These are phyloP conservation scores for Parazoanthus swiftii DNA, from an alignment of 92 coral and sea anemone genomes.

Conservation along the genomic window DNA sequence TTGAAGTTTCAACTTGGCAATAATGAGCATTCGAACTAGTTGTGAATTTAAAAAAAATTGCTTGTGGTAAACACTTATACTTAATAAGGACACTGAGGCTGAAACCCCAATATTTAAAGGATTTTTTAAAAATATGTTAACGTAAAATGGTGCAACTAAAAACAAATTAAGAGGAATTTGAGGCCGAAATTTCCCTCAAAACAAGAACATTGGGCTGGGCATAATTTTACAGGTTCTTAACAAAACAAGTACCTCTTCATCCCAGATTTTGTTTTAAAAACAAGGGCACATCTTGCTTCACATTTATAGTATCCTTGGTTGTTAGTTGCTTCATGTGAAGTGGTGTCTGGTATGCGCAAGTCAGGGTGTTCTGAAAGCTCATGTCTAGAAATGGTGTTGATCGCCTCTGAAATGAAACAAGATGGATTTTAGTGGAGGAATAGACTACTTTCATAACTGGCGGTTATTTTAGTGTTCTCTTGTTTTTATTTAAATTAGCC, in stretches of 20 bases:
- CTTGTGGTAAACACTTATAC: neutral
- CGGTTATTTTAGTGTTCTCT: too few relatives aligned
- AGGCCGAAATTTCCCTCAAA: too few relatives aligned
- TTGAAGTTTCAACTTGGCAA: too few relatives aligned
- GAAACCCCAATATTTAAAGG: too few relatives aligned
- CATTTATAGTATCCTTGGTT: conserved; percentile 42
- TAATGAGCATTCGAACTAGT: too few relatives aligned
- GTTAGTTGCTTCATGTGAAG: conserved; percentile 35
- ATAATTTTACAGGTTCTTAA: too few relatives aligned
- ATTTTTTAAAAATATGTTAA: too few relatives aligned
- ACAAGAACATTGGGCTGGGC: too few relatives aligned
- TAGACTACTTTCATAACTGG: neutral
- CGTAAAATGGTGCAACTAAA: too few relatives aligned
- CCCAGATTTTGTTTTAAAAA: conserved; percentile 43
- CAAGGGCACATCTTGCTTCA: conserved; percentile 43
- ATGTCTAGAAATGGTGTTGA: neutral
- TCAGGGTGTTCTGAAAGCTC: conserved; percentile 25
- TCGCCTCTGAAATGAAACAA: neutral
- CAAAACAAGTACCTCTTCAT: conserved; percentile 37
- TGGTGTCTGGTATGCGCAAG: neutral
- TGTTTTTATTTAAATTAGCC: too few relatives aligned
- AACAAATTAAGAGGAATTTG: too few relatives aligned
- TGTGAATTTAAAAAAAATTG: neutral
- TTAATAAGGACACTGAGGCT: too few relatives aligned
- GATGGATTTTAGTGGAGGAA: neutral